Evolutionary conservation across 2,797 vertebrate genomes (phyloP).

Genomic region (Gobio occitaniae): DNA sequence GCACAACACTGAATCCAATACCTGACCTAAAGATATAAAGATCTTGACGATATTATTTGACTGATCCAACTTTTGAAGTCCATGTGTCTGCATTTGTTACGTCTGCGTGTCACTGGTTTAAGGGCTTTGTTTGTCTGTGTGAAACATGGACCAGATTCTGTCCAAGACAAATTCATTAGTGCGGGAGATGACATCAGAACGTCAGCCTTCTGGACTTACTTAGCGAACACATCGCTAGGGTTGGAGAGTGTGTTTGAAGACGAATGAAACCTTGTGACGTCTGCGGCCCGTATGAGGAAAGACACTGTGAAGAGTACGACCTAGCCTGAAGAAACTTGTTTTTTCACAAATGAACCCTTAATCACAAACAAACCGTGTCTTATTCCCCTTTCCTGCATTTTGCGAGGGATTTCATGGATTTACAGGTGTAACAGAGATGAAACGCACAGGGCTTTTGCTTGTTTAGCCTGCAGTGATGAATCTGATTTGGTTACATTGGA

Average conservation of each 20-base stretch:
- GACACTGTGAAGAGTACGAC: constrained; percentile 55
- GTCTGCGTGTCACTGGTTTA: constrained; percentile 34
- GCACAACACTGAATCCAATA: background rate
- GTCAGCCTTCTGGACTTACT: constrained; percentile 68
- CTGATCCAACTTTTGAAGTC: constrained; percentile 47
- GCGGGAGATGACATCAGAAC: constrained; percentile 72
- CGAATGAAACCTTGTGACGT: constrained; percentile 72
- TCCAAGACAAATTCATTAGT: constrained; percentile 72
- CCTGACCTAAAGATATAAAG: constrained; percentile 44
- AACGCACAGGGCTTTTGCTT: background rate
- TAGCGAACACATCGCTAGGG: constrained; percentile 69
- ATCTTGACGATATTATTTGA: constrained; percentile 42
- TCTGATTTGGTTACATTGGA: background rate
- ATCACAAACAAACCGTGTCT: constrained; percentile 65
- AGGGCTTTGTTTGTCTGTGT: constrained; percentile 58
- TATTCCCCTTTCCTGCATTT: constrained; percentile 56
- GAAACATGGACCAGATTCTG: constrained; percentile 68
- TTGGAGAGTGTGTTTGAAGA: constrained; percentile 69
- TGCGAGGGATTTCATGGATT: constrained; percentile 35
- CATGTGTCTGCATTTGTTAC: constrained; percentile 47
- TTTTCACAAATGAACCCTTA: constrained; percentile 69
- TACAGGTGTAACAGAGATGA: constrained; percentile 48
- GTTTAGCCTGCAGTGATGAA: constrained; percentile 12
- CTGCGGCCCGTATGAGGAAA: constrained; percentile 45
- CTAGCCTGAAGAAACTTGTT: constrained; percentile 73